These are phyloP conservation scores for Sylvietta virens DNA, from an alignment of 2,113 vertebrate species.

Conservation along the genomic window DNA sequence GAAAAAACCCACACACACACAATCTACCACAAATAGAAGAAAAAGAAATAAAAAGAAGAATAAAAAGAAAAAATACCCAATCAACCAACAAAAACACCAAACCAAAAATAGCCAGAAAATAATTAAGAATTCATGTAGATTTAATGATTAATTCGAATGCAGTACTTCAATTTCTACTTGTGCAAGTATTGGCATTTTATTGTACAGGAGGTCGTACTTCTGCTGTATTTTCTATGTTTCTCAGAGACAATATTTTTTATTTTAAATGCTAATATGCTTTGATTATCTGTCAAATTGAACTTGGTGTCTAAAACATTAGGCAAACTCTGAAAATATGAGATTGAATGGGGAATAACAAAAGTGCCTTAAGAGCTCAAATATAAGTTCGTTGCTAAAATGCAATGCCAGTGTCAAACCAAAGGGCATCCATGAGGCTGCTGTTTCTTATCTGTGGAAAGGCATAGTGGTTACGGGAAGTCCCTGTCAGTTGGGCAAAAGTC, in stretches of 20 bases:
- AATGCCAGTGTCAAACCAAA: neutral
- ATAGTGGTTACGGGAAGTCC: neutral
- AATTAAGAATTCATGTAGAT: neutral
- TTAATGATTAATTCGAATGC: neutral
- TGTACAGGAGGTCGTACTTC: neutral
- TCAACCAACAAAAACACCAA: neutral
- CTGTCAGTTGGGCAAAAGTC: neutral
- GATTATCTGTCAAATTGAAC: neutral
- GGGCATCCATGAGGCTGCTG: neutral
- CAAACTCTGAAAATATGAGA: neutral
- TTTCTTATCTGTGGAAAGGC: neutral
- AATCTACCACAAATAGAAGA: neutral
- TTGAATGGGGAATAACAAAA: neutral
- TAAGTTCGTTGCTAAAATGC: neutral
- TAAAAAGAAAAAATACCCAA: fast-evolving
- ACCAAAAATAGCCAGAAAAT: neutral
- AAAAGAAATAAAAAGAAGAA: neutral
- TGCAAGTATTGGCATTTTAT: neutral
- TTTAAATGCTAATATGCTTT: neutral
- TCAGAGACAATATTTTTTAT: neutral
- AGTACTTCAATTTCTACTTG: neutral
- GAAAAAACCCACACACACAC: neutral
- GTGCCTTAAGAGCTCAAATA: neutral
- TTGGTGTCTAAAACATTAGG: neutral
- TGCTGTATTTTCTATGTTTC: neutral